These are phyloP conservation scores for Peromyscus californicus DNA, from an alignment of 2,113 vertebrate genomes.

Conservation along the genomic window DNA sequence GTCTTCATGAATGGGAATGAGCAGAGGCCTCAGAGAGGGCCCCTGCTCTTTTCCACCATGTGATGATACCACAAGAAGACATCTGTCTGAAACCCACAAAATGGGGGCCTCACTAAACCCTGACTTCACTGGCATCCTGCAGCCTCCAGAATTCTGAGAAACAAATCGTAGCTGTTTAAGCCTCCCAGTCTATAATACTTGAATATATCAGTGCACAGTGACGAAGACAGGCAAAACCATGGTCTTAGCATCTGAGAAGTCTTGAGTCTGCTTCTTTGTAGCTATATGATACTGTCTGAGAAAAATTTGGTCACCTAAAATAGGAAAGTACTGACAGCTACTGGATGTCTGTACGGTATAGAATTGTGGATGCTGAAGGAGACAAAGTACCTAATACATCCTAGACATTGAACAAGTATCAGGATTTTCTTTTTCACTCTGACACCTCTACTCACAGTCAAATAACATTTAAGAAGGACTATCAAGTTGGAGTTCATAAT, in stretches of 20 bases:
- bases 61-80: not conserved
- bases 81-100: not conserved
- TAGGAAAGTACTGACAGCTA: not conserved
- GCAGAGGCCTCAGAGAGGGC: not conserved
- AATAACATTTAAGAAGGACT: slow-evolving; percentile 54
- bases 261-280: not conserved
- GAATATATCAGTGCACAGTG: not conserved
- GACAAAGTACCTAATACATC: not conserved
- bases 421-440: not conserved
- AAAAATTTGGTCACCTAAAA: slow-evolving; percentile 24
- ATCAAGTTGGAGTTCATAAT: not conserved
- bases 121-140: not conserved
- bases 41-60: not conserved
- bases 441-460: not conserved
- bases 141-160: not conserved
- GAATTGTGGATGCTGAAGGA: not conserved
- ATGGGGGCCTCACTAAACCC: not conserved
- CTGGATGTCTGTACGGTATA: not conserved
- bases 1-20: not conserved
- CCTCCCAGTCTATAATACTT: not conserved
- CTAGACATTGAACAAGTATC: not conserved
- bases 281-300: not conserved
- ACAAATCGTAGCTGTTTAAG: not conserved
- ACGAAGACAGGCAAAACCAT: not conserved
- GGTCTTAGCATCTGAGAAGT: not conserved